phyloP scores from a whole-genome alignment of 2,888 invertebrate genomes.

The Callinectes sapidus region DNA sequence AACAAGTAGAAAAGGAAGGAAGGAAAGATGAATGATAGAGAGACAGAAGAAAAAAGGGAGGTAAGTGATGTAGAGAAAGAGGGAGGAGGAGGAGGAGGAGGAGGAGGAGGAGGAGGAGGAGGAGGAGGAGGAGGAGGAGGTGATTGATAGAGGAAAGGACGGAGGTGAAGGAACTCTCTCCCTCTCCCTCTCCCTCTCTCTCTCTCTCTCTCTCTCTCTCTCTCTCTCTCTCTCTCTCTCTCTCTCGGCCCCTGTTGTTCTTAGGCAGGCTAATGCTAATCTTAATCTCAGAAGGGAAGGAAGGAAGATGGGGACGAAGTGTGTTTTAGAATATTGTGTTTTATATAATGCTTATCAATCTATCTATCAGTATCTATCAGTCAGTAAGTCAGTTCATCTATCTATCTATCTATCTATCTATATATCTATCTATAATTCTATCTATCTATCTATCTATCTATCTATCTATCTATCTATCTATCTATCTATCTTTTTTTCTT shows the following conservation, averaged over 20 bases:
- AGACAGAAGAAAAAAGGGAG: not conserved
- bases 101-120: not conserved
- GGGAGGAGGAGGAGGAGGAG: not conserved
- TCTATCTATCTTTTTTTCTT: not conserved
- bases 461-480: not conserved
- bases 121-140: not conserved
- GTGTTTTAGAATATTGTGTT: not conserved
- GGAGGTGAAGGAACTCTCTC: not conserved
- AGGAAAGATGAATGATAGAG: not conserved
- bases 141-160: not conserved
- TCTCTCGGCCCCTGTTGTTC: not conserved
- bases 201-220: constrained; percentile 2
- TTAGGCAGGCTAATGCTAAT: not conserved
- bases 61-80: not conserved
- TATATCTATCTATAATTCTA: not conserved
- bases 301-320: not conserved
- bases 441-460: not conserved
- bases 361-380: not conserved
- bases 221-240: not conserved
- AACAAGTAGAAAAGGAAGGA: not conserved
- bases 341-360: not conserved
- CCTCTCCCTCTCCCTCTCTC: not conserved
- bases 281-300: not conserved
- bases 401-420: not conserved
- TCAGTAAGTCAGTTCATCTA: not conserved